phyloP scores from a whole-genome alignment of 2,888 invertebrate species.

The Hydrotaea cyrtoneurina region DNA sequence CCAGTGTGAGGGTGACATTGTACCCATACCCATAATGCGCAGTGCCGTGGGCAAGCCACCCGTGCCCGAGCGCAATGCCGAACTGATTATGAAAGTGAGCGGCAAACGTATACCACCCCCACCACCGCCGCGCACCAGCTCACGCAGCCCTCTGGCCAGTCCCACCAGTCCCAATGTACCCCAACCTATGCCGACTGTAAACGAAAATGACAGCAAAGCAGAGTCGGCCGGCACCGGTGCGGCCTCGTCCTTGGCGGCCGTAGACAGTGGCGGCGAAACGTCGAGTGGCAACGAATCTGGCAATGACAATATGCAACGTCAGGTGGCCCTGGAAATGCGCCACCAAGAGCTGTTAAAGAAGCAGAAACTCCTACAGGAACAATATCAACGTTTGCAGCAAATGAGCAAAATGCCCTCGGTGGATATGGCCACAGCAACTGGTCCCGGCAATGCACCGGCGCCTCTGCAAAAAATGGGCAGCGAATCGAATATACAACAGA shows the following conservation, averaged over 20 bases:
- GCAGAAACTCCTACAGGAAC: constrained; percentile 93
- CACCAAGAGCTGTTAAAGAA: constrained; percentile 94
- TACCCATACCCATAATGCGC: constrained; percentile 63
- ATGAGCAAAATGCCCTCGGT: constrained; percentile 89
- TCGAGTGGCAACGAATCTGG: constrained; percentile 89
- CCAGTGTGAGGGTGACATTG: constrained; percentile 68
- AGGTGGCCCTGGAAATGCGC: constrained; percentile 90
- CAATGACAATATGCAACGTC: constrained; percentile 87
- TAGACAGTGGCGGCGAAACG: constrained; percentile 81
- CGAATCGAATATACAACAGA: constrained; percentile 91
- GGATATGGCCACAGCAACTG: constrained; percentile 84
- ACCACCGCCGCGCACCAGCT: constrained; percentile 95
- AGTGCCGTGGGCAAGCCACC: constrained; percentile 86
- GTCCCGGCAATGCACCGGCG: constrained; percentile 70
- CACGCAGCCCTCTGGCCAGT: constrained; percentile 92
- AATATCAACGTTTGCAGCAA: constrained; percentile 93
- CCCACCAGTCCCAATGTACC: constrained; percentile 89
- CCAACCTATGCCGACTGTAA: constrained; percentile 81
- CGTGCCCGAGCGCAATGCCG: constrained; percentile 90
- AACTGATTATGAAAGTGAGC: constrained; percentile 87
- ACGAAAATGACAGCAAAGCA: constrained; percentile 75
- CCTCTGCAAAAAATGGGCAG: constrained; percentile 92
- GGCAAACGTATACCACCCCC: constrained; percentile 92
- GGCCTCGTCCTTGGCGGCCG: constrained; percentile 79
- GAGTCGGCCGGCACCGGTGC: constrained; percentile 73